Evolutionary conservation across 2,888 invertebrate genomes (phyloP).

Genomic region (Holacanthella duospinosa): DNA sequence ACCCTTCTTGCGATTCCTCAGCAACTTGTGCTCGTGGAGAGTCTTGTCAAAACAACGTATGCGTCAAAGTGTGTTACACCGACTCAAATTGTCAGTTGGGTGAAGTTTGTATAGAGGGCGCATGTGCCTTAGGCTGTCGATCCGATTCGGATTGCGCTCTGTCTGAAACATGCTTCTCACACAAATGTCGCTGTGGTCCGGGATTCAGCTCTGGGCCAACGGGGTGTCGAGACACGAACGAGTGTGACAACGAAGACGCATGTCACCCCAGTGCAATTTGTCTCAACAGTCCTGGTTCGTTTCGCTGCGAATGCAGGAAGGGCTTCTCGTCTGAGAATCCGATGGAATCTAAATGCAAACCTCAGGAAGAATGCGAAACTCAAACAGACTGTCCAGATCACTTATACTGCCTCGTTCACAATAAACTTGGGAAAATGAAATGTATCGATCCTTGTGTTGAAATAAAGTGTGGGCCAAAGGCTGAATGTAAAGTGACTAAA

Average conservation of each 20-base stretch:
- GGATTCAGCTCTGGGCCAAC: conserved; percentile 64
- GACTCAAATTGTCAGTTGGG: conserved; percentile 83
- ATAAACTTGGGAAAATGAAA: conserved; percentile 46
- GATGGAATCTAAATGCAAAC: conserved; percentile 52
- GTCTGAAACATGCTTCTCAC: conserved; percentile 65
- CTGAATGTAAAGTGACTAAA: conserved; percentile 60
- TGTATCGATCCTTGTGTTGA: conserved; percentile 69
- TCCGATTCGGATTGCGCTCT: conserved; percentile 64
- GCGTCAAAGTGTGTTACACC: conserved; percentile 75
- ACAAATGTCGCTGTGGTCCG: conserved; percentile 65
- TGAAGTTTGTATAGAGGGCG: conserved; percentile 71
- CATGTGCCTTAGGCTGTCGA: conserved; percentile 72
- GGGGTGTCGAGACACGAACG: conserved; percentile 71
- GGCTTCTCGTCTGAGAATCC: conserved; percentile 43
- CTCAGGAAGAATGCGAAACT: conserved; percentile 63
- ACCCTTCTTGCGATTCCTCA: conserved; percentile 62
- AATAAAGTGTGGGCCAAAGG: conserved; percentile 63
- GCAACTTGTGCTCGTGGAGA: conserved; percentile 69
- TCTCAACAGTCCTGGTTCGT: conserved; percentile 68
- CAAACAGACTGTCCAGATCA: conserved; percentile 64
- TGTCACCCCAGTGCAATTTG: conserved; percentile 74
- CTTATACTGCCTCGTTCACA: conserved; percentile 51
- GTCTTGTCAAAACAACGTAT: conserved; percentile 62
- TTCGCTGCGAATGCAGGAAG: conserved; percentile 64
- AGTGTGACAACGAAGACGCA: conserved; percentile 58